Percentiles rank a stretch among this genome's conserved stretches.
phyloP scores from a whole-genome alignment of 2,797 vertebrate species.

The Cynodonichthys magdalenae region DNA sequence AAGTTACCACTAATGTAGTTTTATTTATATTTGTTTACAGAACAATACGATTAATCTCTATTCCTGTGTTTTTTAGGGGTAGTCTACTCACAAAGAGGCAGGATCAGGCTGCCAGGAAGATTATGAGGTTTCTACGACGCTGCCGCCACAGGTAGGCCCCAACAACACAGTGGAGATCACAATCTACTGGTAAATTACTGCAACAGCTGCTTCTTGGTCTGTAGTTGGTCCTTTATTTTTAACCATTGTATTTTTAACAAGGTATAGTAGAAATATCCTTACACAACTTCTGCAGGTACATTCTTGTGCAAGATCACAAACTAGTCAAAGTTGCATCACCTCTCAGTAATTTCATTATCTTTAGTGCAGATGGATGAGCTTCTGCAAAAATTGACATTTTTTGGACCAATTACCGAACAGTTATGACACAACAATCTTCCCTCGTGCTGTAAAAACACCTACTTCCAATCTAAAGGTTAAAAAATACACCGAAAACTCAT shows the following conservation, averaged over 20 bases:
- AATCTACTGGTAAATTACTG: constrained; percentile 13
- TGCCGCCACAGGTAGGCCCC: constrained; percentile 95
- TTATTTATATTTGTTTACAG: neutral
- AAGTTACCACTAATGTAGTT: neutral
- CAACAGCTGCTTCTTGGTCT: constrained; percentile 14
- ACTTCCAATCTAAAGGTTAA: neutral
- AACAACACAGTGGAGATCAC: neutral
- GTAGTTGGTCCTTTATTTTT: constrained; percentile 2
- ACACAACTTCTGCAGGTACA: neutral
- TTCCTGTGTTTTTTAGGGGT: constrained; percentile 83
- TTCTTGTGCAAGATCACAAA: neutral
- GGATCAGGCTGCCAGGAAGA: constrained; percentile 99
- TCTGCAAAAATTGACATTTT: neutral
- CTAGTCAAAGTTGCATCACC: neutral
- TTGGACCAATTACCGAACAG: neutral
- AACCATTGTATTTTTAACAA: constrained; percentile 40
- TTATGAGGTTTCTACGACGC: constrained; percentile 98
- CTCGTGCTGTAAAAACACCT: neutral
- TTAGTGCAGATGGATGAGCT: neutral
- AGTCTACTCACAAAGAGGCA: constrained; percentile 99
- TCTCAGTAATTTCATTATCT: neutral
- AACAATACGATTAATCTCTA: constrained; percentile 1
- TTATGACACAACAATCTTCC: neutral
- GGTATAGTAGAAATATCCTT: constrained; percentile 9
- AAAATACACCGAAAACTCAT: neutral